A percentile compares a stretch with the other conserved stretches of the same genome.
Conservation (phyloP, 2,113 vertebrate species). For the Psephotus haematonotus region DNA sequence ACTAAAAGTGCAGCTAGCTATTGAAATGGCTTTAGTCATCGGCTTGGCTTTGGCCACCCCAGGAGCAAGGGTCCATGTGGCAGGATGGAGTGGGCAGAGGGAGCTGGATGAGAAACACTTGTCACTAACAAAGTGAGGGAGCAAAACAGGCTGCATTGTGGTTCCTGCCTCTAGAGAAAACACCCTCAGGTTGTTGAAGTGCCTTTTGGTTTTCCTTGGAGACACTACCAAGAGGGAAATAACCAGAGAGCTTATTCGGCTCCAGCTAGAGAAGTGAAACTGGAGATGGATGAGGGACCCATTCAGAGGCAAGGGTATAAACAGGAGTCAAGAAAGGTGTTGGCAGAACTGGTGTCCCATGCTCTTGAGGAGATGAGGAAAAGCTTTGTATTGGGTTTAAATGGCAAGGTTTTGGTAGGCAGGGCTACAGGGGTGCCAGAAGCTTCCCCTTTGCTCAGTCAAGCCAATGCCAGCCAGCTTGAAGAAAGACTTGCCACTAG, state of each 20-base stretch:
- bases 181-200: fast-evolving
- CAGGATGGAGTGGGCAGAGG: background rate
- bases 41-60: background rate
- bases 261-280: background rate
- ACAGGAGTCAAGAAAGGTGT: background rate
- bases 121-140: background rate
- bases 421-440: background rate
- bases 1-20: background rate
- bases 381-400: background rate
- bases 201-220: background rate
- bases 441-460: background rate
- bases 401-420: background rate
- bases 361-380: background rate
- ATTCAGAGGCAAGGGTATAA: background rate
- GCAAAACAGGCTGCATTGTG: fast-evolving
- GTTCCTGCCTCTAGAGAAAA: background rate
- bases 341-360: background rate
- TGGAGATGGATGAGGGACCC: background rate
- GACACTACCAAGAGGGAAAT: background rate
- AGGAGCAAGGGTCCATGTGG: fast-evolving
- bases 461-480: background rate
- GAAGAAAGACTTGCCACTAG: background rate
- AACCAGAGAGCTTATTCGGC: background rate
- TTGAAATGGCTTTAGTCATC: background rate
- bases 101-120: background rate